Base-by-base conservation (phyloP, 2,797 vertebrate species). In the Buphagus erythrorhynchus region DNA sequence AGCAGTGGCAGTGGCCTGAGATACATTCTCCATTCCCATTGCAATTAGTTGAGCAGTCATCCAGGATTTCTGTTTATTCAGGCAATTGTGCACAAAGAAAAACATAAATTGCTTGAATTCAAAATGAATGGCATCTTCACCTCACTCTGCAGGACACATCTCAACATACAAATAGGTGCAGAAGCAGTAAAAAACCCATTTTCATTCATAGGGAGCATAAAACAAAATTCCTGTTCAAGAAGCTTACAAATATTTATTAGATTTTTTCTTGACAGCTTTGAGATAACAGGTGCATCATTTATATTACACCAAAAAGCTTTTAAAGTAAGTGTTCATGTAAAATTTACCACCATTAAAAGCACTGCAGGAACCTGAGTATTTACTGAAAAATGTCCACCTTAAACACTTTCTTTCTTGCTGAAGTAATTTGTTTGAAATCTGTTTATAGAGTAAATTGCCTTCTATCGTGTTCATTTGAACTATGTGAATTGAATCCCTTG, bases 1-100 rank as follows among this genome's bases (percentile, higher is more conserved):
- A 99, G 97, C 99, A 99, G 97, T 99, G 99, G 94, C 99, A 99
- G 97, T 99, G 99, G 72, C 99, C 99, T 5, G 99, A 99, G 83
- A 99, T 99, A 78, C 99, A 99, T 96, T 99, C 99, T 95, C 99
- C 99, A 26, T 99, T 99, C 73, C 99, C 99, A 92, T 99, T 99
- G 94, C 99, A 99, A 98, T 99, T 98, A 54, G 99, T 99, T 65
- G 99, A 98, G 94, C 99, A 99, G 89, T 99, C 99, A 91, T 99
- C 99, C 99, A 99, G 99, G 72, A 99, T 98, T 98, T 99, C 99
- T 98, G 79, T 95, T 96, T 87, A 93, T 89, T 85, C 31, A 93
- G 74, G 96, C 40, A 92, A 72, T 86, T 54, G 65, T 59, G 82
- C 77, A 83, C 59, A 94, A 95, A 97, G 63, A 94, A 96, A 93